Evolutionary conservation across 2,888 invertebrate genomes (phyloP), one percentile per base, ranked within the genome.

Genomic region (Cheilosia soror): DNA sequence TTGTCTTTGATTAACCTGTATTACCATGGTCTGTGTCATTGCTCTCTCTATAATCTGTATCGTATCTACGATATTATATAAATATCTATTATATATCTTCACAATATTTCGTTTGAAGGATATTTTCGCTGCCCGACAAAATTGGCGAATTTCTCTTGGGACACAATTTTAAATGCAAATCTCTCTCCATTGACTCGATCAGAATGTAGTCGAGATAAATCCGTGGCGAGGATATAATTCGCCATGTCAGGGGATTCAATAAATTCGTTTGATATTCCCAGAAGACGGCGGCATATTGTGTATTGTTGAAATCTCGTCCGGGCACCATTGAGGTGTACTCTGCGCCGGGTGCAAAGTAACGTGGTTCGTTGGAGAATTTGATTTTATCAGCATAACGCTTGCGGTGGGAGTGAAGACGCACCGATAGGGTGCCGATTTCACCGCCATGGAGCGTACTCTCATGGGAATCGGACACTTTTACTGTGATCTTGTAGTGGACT

Each of bases 221-320:
- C 86, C 95, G 94, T 0, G 97, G 96, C 5, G 95, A 95, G 73
- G 95, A 94, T 7, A 97, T 92, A 44, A 97, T 92, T 76, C 97
- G 93, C 97, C 97, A 97, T 0, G 97, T 97, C 87, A 97, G 94
- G 0, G 97, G 96, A 92, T 97, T 97, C 88, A 97, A 94, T 27
- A 96, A 91, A 85, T 95, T 96, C 3, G 95, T 95, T 88, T 95
- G 95, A 89, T 96, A 97, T 88, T 95, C 95, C 96, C 96, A 97
- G 88, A 95, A 94, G 1, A 97, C 94, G 87, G 95, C 94, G 0
- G 95, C 95, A 0, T 95, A 94, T 77, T 94, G 93, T 2, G 96
- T 94, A 37, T 95, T 94, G 0, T 95, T 95, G 0, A 96, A 93
- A 86, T 95, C 94, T 68, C 94, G 93, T 0, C 95, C 95, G 0